A percentile compares a stretch with the other conserved stretches of the same genome.
phyloP scores from a whole-genome alignment of 64 coral and sea anemone genomes.

The Actinia equina region DNA sequence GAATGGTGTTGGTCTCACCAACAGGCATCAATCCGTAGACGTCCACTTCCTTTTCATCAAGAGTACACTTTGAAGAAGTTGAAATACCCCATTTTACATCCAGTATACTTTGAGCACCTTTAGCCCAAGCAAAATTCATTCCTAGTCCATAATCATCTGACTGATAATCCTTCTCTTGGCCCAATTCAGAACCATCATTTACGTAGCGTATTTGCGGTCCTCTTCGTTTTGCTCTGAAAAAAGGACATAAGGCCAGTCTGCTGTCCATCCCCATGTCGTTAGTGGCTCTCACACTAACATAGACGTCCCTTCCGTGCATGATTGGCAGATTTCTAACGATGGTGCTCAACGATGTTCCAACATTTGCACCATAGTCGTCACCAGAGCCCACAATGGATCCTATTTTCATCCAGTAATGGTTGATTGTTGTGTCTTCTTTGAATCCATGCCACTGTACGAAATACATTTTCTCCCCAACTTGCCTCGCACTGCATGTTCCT shows the following conservation, averaged over 20 bases:
- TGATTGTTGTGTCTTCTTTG: conserved; percentile 67
- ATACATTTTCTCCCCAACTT: conserved; percentile 71
- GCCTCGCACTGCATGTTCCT: conserved; percentile 77
- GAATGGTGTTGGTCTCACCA: conserved; percentile 71
- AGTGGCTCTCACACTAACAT: conserved; percentile 70
- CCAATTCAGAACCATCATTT: conserved; percentile 67
- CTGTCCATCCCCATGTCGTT: conserved; percentile 89
- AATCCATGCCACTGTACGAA: conserved; percentile 92
- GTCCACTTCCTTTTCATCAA: conserved; percentile 73
- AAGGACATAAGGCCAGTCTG: conserved; percentile 57
- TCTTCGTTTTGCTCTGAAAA: conserved; percentile 66
- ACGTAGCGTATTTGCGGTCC: conserved; percentile 74
- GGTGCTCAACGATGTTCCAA: conserved; percentile 56
- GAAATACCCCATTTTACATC: conserved; percentile 87
- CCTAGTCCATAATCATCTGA: conserved; percentile 58
- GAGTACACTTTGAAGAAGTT: conserved; percentile 50
- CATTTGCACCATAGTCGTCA: conserved; percentile 77
- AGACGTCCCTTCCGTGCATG: conserved; percentile 86
- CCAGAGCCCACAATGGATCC: conserved; percentile 85
- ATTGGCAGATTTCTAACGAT: conserved; percentile 67
- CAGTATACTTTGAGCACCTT: conserved; percentile 32
- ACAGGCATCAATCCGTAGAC: conserved; percentile 50
- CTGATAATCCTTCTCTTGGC: conserved; percentile 73
- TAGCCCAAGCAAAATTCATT: conserved; percentile 66
- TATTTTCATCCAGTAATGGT: conserved; percentile 77